phyloP scores from a whole-genome alignment of 2,888 invertebrate species.

The Melangyna quadrimaculata region DNA sequence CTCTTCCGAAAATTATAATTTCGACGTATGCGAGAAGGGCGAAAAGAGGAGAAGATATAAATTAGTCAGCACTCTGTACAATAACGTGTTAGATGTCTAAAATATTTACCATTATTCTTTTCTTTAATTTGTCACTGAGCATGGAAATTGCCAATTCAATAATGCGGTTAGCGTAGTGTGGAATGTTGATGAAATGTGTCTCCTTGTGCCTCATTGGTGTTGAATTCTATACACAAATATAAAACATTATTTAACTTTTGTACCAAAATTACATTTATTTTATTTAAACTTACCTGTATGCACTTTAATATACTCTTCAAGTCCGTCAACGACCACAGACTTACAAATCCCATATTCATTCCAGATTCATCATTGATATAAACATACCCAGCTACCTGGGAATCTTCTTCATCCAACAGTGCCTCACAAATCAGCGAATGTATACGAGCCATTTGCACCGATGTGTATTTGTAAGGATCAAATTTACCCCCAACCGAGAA shows the following conservation, averaged over 20 bases:
- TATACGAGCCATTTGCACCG: constrained; percentile 91
- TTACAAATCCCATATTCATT: constrained; percentile 91
- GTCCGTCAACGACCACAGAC: constrained; percentile 90
- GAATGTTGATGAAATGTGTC: constrained; percentile 93
- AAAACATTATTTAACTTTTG: not conserved
- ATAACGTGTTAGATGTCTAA: no score
- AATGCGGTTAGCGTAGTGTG: constrained; percentile 89
- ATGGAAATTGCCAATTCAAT: constrained; percentile 91
- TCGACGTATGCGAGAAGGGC: no score
- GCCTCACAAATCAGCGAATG: constrained; percentile 93
- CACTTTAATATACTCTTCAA: constrained; percentile 89
- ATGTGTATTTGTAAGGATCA: constrained; percentile 89
- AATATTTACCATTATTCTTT: constrained; percentile 86
- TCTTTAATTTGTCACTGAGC: constrained; percentile 91
- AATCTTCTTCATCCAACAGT: constrained; percentile 91
- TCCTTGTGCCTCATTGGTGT: constrained; percentile 95
- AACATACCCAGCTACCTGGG: constrained; percentile 91
- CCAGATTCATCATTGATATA: constrained; percentile 92
- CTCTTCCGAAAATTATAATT: no score
- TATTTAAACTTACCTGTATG: constrained; percentile 84
- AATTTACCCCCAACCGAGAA: constrained; percentile 90
- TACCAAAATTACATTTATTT: not conserved
- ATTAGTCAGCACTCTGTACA: no score
- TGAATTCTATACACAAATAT: constrained; percentile 84
- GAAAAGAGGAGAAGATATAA: no score